phyloP scores from a whole-genome alignment of 2,113 vertebrate genomes.

The Pteronura brasiliensis region DNA sequence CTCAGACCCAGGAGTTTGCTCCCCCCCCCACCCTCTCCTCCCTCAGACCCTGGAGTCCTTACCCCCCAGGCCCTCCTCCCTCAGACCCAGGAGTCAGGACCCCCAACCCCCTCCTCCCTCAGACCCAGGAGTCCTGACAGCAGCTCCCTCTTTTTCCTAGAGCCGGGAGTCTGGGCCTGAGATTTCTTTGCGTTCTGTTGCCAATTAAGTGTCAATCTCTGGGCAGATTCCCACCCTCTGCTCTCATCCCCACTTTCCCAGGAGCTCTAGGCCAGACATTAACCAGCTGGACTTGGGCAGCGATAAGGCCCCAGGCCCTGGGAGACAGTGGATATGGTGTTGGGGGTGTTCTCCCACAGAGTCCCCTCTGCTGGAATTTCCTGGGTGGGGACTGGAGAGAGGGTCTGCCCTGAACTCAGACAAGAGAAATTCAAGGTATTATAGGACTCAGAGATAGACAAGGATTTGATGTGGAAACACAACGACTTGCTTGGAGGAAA shows the following conservation, averaged over 20 bases:
- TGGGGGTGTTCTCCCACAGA: neutral
- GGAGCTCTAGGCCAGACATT: constrained; percentile 69
- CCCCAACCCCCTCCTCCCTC: neutral
- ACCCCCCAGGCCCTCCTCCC: neutral
- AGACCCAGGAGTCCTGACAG: neutral
- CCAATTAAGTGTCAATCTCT: constrained; percentile 47
- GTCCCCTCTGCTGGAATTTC: constrained; percentile 63
- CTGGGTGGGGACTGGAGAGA: constrained; percentile 52
- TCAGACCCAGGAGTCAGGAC: neutral
- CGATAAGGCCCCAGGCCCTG: constrained; percentile 50
- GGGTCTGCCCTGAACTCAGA: constrained; percentile 30
- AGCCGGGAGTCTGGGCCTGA: constrained; percentile 8
- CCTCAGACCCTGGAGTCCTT: neutral
- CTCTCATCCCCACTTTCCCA: constrained; percentile 48
- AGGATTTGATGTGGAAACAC: neutral
- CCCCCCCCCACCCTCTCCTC: too few relatives aligned
- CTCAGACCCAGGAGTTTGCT: neutral
- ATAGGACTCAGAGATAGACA: neutral
- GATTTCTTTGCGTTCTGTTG: constrained; percentile 32
- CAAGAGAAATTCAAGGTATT: constrained; percentile 41
- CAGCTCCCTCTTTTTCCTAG: neutral
- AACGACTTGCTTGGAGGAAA: neutral
- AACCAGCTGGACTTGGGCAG: constrained; percentile 71
- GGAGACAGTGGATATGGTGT: constrained; percentile 17
- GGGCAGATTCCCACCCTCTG: constrained; percentile 64